A percentile compares a stretch with the other conserved stretches of the same genome.
These are phyloP conservation scores for Ctenopoma multispine DNA, from an alignment of 2,797 vertebrate species.

Conservation along the genomic window DNA sequence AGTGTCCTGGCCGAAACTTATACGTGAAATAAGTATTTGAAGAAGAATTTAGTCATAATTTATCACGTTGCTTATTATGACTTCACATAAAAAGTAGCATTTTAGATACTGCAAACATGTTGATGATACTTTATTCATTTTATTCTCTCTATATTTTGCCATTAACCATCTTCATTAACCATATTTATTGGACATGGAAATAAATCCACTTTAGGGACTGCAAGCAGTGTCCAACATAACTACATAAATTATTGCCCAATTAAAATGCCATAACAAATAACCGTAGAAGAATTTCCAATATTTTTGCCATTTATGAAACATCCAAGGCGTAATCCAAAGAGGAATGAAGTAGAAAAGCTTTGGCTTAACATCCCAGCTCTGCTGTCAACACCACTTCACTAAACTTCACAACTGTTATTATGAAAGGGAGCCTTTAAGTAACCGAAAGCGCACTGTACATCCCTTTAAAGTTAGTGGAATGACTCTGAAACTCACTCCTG, in stretches of 20 bases:
- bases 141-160: not conserved
- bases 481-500: slow-evolving; percentile 57
- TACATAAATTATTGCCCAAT: not conserved
- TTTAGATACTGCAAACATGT: too few relatives aligned
- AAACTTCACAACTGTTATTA: slow-evolving; percentile 48
- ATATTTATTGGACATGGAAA: not conserved
- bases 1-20: too few relatives aligned
- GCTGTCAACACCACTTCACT: slow-evolving; percentile 67
- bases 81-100: too few relatives aligned
- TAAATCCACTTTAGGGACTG: not conserved
- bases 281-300: slow-evolving; percentile 6
- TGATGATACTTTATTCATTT: not conserved
- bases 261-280: slow-evolving; percentile 14
- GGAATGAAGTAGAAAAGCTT: slow-evolving; percentile 41
- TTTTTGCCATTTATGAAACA: slow-evolving; percentile 35
- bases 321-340: slow-evolving; percentile 33
- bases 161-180: not conserved
- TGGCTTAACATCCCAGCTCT: slow-evolving; percentile 25
- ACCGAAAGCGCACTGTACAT: slow-evolving; percentile 52
- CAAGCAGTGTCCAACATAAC: slow-evolving; percentile 1
- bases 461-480: slow-evolving; percentile 49
- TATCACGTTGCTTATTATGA: too few relatives aligned
- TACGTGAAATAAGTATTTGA: not conserved
- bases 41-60: too few relatives aligned
- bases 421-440: slow-evolving; percentile 57